phyloP scores from a whole-genome alignment of 64 coral and sea anemone species.

The Stichodactyla mertensii region DNA sequence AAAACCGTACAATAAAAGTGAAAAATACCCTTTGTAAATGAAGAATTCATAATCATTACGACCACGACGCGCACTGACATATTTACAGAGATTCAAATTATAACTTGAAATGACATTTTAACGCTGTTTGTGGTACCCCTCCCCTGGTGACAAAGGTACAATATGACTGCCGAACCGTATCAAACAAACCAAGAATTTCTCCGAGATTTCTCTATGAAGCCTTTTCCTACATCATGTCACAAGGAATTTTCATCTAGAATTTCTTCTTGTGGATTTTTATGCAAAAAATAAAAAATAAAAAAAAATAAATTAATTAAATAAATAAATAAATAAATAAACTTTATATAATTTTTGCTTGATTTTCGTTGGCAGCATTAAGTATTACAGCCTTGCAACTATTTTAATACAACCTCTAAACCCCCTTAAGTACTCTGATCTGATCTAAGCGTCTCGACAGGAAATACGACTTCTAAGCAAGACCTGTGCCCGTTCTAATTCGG shows the following conservation, averaged over 20 bases:
- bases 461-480: not conserved
- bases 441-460: slow-evolving; percentile 22
- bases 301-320: too few species aligned
- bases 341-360: not conserved
- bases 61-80: not conserved
- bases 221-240: too few species aligned
- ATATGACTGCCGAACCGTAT: not conserved
- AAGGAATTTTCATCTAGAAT: too few species aligned
- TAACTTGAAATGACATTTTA: not conserved
- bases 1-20: not conserved
- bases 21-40: slow-evolving; percentile 16
- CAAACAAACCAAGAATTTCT: too few species aligned
- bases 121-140: not conserved
- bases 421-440: slow-evolving; percentile 15
- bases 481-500: slow-evolving; percentile 3
- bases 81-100: slow-evolving; percentile 9
- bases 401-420: slow-evolving; percentile 15
- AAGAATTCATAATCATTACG: slow-evolving; percentile 2
- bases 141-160: not conserved
- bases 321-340: too few species aligned
- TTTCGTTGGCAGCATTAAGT: not conserved
- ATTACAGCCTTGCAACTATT: slow-evolving; percentile 2
- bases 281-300: not conserved
- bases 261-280: not conserved
- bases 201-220: too few species aligned